A percentile compares a stretch with the other conserved stretches of the same genome.
phyloP scores from a whole-genome alignment of 1,140 invertebrate genomes.

The Phymastichus coffea region DNA sequence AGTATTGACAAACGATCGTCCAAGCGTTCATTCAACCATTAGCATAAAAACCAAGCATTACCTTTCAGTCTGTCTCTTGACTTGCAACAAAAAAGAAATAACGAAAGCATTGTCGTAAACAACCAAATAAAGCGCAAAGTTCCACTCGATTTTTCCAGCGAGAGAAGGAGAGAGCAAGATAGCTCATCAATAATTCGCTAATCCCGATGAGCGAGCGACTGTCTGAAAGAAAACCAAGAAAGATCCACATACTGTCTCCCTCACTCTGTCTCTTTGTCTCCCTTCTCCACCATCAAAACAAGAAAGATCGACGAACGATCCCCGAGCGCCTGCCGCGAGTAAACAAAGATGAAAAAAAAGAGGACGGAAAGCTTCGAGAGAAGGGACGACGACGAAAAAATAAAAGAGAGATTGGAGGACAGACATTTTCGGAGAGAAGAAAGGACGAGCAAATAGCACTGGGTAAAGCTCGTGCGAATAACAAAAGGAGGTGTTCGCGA shows the following conservation, averaged over 20 bases:
- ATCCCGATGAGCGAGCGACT: neutral
- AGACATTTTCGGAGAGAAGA: conserved; percentile 6
- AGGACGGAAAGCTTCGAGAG: neutral
- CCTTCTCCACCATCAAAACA: neutral
- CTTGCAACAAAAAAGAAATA: too few relatives aligned
- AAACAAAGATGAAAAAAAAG: neutral
- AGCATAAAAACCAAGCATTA: too few relatives aligned
- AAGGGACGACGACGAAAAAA: neutral
- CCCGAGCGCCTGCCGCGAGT: neutral
- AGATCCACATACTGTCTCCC: neutral
- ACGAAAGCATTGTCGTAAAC: too few relatives aligned
- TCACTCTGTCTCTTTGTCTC: neutral
- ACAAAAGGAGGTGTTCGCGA: too few relatives aligned
- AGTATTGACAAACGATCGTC: too few relatives aligned
- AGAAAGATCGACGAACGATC: neutral
- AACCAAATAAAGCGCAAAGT: too few relatives aligned
- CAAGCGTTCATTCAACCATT: neutral
- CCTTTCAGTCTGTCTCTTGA: too few relatives aligned
- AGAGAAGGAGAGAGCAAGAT: neutral
- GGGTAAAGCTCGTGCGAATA: conserved; percentile 20
- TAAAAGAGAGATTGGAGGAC: conserved; percentile 3
- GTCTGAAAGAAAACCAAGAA: neutral
- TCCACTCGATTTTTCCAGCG: too few relatives aligned
- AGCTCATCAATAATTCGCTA: conserved; percentile 19
- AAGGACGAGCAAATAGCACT: conserved; percentile 7